phyloP scores from a whole-genome alignment of 2,888 invertebrate genomes.

The Ophion ventricosus region DNA sequence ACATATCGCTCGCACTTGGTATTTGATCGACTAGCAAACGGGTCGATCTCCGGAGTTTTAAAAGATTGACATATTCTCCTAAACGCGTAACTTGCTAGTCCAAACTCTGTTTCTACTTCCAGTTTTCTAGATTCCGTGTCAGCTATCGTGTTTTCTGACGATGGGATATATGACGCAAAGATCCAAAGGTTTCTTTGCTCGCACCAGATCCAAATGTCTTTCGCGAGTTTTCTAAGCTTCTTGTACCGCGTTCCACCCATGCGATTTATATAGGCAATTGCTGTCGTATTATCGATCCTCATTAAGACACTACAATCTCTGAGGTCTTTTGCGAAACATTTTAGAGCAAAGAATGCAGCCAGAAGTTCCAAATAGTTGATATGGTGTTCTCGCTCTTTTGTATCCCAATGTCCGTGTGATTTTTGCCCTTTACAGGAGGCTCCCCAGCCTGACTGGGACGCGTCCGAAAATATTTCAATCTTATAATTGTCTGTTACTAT shows the following conservation, averaged over 20 bases:
- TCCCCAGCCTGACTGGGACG: constrained; percentile 22
- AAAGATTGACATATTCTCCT: not conserved
- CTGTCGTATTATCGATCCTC: constrained; percentile 17
- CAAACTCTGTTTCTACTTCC: not conserved
- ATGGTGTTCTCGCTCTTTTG: constrained; percentile 8
- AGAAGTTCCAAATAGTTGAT: constrained; percentile 45
- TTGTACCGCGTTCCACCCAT: not conserved
- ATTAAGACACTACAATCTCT: constrained; percentile 2
- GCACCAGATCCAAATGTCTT: constrained; percentile 5
- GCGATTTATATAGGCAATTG: constrained; percentile 21
- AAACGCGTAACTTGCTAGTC: no score
- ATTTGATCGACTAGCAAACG: not conserved
- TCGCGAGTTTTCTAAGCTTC: not conserved
- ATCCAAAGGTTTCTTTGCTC: constrained; percentile 8
- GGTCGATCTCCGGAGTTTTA: not conserved
- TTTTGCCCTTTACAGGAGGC: constrained; percentile 10
- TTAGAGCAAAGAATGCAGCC: constrained; percentile 24
- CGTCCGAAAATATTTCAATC: constrained; percentile 35
- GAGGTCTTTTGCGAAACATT: not conserved
- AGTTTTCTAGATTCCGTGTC: not conserved
- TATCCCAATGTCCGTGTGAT: constrained; percentile 12
- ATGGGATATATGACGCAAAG: constrained; percentile 1
- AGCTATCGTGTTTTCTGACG: not conserved
- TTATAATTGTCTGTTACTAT: constrained; percentile 24
- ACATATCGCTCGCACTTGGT: no score